Base-by-base conservation (phyloP, 1,140 invertebrate species). In the Apocrypta bakeri region DNA sequence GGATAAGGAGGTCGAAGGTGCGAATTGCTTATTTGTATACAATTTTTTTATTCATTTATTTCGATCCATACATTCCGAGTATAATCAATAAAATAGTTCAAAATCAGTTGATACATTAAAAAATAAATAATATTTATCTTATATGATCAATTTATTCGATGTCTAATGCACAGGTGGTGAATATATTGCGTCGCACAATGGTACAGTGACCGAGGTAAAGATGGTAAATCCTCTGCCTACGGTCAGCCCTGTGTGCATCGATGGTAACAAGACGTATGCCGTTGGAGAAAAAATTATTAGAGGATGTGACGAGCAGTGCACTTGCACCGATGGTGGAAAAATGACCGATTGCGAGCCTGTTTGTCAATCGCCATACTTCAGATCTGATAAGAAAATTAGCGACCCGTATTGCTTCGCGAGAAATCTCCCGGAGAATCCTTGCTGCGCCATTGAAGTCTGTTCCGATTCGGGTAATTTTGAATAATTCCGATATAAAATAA, bases 321-420 rank as follows among this genome's bases (percentile, higher is more conserved):
- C 93, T 4, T 97, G 96, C 86, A 87, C 87, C 0, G 90, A 93
- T 27, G 92, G 90, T 21, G 95, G 95, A 9, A 91, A 91, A 71
- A 85, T 87, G 1, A 93, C 93, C 87, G 92, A 95, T 83, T 97
- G 96, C 87, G 92, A 93, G n/a, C 94, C 95, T 0, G 89, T 95
- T 29, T 97, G 96, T 87, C 88, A 89, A 42, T 91, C 91, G 17
- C 94, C 94, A 6, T 95, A 93, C 68, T 93, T 96, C 81, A 92
- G 94, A 78, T 92, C 94, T 3, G 95, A 95, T 33, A 92, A 93
- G 86, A 92, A 92, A 80, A 91, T 94, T 74, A 92, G 93, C 42
- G 96, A 97, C 92, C 94, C 95, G 1, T 89, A 95, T 29, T 98
- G 97, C 87, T 92, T 93, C 64, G 96, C 96, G 85, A 94, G 94